phyloP scores from a whole-genome alignment of 2,888 invertebrate species.

The Heteromyza rotundicornis region DNA sequence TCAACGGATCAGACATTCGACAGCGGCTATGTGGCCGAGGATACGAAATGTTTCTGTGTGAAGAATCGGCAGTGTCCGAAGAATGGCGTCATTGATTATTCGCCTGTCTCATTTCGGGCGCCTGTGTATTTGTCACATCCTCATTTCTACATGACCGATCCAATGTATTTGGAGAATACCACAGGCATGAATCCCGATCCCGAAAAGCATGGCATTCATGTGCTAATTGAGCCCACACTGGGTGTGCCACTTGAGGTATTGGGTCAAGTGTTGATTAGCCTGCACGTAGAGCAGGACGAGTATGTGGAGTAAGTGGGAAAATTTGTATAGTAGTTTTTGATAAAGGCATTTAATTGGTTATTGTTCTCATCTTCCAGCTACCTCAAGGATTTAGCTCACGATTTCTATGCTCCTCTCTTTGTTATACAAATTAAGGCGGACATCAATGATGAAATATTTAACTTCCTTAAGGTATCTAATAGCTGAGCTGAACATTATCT shows the following conservation, averaged over 20 bases:
- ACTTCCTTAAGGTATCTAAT: slow-evolving; percentile 39
- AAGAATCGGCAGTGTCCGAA: slow-evolving; percentile 58
- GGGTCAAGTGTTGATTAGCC: slow-evolving; percentile 79
- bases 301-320: slow-evolving; percentile 65
- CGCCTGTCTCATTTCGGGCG: slow-evolving; percentile 74
- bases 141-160: slow-evolving; percentile 79
- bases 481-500: not conserved
- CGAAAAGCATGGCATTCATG: slow-evolving; percentile 69
- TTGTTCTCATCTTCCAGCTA: slow-evolving; percentile 28
- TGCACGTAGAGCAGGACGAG: slow-evolving; percentile 64
- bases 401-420: slow-evolving; percentile 49
- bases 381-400: slow-evolving; percentile 40
- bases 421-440: slow-evolving; percentile 31
- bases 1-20: slow-evolving; percentile 73
- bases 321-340: not conserved
- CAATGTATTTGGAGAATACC: slow-evolving; percentile 68
- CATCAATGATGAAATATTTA: slow-evolving; percentile 33
- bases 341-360: too few species aligned
- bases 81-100: slow-evolving; percentile 73
- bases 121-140: slow-evolving; percentile 82
- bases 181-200: slow-evolving; percentile 72
- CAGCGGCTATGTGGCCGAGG: slow-evolving; percentile 68
- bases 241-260: slow-evolving; percentile 76
- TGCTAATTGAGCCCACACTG: slow-evolving; percentile 76
- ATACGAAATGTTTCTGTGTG: slow-evolving; percentile 74